Percentiles rank a stretch among this genome's conserved stretches.
These are phyloP conservation scores for Odontesthes bonariensis DNA, from an alignment of 2,113 vertebrate species.

Conservation along the genomic window DNA sequence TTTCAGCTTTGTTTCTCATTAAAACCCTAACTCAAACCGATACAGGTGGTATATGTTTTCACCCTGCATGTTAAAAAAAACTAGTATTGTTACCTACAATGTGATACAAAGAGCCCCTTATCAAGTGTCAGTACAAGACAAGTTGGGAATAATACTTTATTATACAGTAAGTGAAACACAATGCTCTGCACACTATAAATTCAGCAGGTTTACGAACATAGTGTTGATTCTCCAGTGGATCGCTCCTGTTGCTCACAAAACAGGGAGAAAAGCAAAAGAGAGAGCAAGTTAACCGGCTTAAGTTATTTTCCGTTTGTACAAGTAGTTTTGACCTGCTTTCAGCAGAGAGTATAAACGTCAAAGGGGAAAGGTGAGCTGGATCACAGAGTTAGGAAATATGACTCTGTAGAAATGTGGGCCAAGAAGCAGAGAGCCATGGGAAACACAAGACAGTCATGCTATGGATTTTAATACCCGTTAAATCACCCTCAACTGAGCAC, in stretches of 20 bases:
- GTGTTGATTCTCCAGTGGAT: too few relatives aligned
- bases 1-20: too few relatives aligned
- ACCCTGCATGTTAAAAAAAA: too few relatives aligned
- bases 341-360: constrained; percentile 20
- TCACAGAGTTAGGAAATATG: background rate
- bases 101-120: too few relatives aligned
- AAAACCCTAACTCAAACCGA: too few relatives aligned
- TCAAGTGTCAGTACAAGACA: too few relatives aligned
- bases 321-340: constrained; percentile 20
- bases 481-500: constrained; percentile 18
- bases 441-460: constrained; percentile 21
- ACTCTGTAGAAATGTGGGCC: background rate
- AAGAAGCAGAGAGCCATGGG: background rate
- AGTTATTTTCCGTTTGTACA: constrained; percentile 9
- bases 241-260: background rate
- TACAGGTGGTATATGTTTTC: too few relatives aligned
- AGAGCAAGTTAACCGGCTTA: constrained; percentile 15
- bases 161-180: too few relatives aligned
- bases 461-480: background rate
- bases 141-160: too few relatives aligned
- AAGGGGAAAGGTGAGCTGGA: constrained; percentile 22
- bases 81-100: too few relatives aligned
- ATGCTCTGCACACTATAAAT: too few relatives aligned
- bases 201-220: too few relatives aligned
- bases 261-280: constrained; percentile 18